These are phyloP conservation scores for Saxicola maurus DNA, from an alignment of 2,797 vertebrate genomes.

Conservation along the genomic window DNA sequence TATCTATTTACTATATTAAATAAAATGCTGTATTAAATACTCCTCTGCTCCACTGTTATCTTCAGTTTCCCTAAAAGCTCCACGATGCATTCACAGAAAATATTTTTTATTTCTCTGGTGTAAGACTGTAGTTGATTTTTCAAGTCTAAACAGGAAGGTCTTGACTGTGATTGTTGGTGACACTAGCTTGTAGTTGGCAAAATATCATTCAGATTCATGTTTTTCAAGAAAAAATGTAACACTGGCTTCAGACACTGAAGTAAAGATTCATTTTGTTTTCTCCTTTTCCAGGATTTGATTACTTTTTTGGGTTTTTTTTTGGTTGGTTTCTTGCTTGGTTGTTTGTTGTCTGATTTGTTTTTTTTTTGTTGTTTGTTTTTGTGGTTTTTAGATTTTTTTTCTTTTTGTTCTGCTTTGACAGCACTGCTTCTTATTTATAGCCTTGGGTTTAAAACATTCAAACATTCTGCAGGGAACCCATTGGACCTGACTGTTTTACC, in stretches of 20 bases:
- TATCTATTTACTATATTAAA: not conserved
- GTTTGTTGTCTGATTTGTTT: not conserved
- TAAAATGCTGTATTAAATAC: not conserved
- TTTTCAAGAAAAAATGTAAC: not conserved
- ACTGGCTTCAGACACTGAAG: not conserved
- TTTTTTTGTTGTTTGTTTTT: too few species aligned
- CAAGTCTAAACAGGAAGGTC: not conserved
- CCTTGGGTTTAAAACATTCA: slow-evolving; percentile 17
- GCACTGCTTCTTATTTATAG: not conserved
- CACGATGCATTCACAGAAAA: not conserved
- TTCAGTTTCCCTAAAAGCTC: not conserved
- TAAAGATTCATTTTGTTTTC: not conserved
- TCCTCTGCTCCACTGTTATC: not conserved
- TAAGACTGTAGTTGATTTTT: not conserved
- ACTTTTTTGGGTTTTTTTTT: not conserved
- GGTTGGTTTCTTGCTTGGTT: not conserved
- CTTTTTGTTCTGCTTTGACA: not conserved
- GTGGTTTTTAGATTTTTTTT: not conserved
- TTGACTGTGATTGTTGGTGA: not conserved
- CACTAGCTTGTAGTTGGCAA: not conserved
- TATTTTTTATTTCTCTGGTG: not conserved
- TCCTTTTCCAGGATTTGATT: not conserved
- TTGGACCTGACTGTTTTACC: slow-evolving; percentile 8
- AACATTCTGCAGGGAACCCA: not conserved
- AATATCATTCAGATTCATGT: not conserved